These are phyloP conservation scores for Hippocampus zosterae DNA, from an alignment of 2,113 vertebrate genomes.

Conservation along the genomic window DNA sequence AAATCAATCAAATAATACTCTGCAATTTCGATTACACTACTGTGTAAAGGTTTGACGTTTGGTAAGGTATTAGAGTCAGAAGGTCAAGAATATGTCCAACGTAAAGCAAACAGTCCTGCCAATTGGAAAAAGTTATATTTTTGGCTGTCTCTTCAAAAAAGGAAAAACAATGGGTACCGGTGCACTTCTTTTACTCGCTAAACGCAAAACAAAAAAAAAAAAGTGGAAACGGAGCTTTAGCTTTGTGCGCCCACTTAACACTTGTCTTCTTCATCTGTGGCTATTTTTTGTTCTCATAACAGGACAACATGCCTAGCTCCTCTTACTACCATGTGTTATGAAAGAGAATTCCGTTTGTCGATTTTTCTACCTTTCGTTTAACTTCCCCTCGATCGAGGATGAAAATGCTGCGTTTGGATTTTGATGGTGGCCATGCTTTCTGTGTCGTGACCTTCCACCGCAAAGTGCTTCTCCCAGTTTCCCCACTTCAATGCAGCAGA, in stretches of 20 bases:
- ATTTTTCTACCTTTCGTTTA: constrained; percentile 21
- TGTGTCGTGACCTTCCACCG: constrained; percentile 64
- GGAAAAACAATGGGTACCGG: too few species aligned
- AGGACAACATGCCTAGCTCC: constrained; percentile 83
- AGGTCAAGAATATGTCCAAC: too few species aligned
- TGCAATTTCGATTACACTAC: too few species aligned
- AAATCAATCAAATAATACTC: too few species aligned
- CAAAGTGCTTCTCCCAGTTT: constrained; percentile 73
- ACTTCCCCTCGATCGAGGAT: constrained; percentile 35
- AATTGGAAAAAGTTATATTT: too few species aligned
- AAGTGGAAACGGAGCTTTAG: constrained; percentile 26
- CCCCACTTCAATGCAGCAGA: constrained; percentile 54
- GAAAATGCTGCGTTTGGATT: constrained; percentile 46
- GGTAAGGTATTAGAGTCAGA: too few species aligned
- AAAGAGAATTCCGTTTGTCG: constrained; percentile 35
- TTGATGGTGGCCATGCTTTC: constrained; percentile 55
- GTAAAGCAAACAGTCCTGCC: too few species aligned
- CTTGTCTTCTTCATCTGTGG: constrained; percentile 75
- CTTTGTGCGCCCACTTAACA: constrained; percentile 69
- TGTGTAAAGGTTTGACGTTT: too few species aligned
- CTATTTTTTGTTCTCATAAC: constrained; percentile 79
- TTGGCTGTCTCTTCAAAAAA: too few species aligned
- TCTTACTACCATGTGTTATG: constrained; percentile 14
- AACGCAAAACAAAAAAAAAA: too few species aligned
- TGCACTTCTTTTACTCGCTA: too few species aligned